phyloP scores from a whole-genome alignment of 2,113 vertebrate genomes.

The Acanthochromis polyacanthus region DNA sequence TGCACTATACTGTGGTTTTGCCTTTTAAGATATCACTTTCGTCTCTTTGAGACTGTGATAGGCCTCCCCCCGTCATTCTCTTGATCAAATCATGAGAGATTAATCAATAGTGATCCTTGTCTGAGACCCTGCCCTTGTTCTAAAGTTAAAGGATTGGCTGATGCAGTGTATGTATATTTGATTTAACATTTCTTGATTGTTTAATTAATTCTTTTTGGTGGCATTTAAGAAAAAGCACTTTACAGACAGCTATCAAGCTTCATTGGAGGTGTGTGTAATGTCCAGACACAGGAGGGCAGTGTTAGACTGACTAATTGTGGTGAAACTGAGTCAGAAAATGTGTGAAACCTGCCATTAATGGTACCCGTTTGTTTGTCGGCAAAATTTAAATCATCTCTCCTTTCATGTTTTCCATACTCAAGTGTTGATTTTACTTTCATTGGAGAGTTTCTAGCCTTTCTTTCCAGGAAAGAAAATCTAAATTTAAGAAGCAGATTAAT shows the following conservation, averaged over 20 bases:
- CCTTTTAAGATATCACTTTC: too few species aligned
- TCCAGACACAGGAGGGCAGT: conserved; percentile 68
- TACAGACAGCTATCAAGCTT: neutral
- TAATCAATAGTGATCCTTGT: too few species aligned
- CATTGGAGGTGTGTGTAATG: neutral
- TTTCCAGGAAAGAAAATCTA: neutral
- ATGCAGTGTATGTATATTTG: too few species aligned
- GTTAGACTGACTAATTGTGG: conserved; percentile 2
- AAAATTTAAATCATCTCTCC: neutral
- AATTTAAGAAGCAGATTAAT: neutral
- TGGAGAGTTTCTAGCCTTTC: neutral
- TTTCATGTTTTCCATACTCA: neutral
- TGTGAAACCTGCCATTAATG: neutral
- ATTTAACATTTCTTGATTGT: too few species aligned
- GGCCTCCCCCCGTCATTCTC: too few species aligned
- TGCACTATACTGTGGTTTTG: too few species aligned
- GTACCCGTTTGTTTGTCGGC: neutral
- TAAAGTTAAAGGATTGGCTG: too few species aligned
- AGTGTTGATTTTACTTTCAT: neutral
- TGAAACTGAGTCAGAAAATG: conserved; percentile 14
- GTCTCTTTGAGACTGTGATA: too few species aligned
- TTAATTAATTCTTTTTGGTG: too few species aligned
- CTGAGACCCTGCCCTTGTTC: too few species aligned
- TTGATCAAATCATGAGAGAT: too few species aligned
- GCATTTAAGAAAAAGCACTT: neutral